Evolutionary conservation across 2,888 invertebrate species (phyloP).

Genomic region (Drosophila niveifrons): DNA sequence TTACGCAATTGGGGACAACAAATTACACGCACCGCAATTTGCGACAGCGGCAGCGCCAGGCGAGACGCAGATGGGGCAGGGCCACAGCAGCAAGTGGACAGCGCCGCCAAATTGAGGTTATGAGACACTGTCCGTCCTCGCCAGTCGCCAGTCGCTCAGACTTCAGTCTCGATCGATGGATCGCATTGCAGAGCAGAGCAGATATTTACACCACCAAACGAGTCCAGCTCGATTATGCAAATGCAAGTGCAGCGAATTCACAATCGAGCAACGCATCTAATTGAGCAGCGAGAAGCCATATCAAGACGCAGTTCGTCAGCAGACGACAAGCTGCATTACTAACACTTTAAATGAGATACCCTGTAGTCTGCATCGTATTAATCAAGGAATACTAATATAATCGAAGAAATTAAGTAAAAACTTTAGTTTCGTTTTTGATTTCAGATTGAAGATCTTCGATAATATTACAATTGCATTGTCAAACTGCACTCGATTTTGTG

Average conservation of each 20-base stretch:
- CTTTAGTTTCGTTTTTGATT: too few species aligned
- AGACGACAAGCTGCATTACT: neutral
- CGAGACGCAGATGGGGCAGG: neutral
- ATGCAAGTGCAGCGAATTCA: conserved; percentile 54
- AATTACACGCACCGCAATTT: conserved; percentile 59
- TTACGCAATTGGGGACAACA: conserved; percentile 67
- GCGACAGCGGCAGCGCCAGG: conserved; percentile 5
- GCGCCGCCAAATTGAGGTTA: conserved; percentile 46
- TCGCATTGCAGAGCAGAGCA: conserved; percentile 2
- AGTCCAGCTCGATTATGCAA: conserved; percentile 46
- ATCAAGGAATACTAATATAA: neutral
- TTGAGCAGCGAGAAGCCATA: conserved; percentile 42
- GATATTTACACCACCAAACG: neutral
- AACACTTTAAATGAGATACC: neutral
- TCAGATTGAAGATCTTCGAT: too few species aligned
- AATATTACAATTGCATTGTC: too few species aligned
- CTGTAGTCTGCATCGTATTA: neutral
- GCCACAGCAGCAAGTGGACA: conserved; percentile 2
- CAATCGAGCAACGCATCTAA: conserved; percentile 45
- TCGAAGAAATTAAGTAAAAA: too few species aligned
- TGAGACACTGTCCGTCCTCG: conserved; percentile 32
- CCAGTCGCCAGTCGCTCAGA: neutral
- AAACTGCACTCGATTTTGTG: too few species aligned
- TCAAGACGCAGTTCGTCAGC: conserved; percentile 3
- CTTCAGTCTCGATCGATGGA: neutral